Percentiles rank a stretch among this genome's conserved stretches.
Conservation (phyloP, 1,140 invertebrate species). For the Drosophila sturtevanti region DNA sequence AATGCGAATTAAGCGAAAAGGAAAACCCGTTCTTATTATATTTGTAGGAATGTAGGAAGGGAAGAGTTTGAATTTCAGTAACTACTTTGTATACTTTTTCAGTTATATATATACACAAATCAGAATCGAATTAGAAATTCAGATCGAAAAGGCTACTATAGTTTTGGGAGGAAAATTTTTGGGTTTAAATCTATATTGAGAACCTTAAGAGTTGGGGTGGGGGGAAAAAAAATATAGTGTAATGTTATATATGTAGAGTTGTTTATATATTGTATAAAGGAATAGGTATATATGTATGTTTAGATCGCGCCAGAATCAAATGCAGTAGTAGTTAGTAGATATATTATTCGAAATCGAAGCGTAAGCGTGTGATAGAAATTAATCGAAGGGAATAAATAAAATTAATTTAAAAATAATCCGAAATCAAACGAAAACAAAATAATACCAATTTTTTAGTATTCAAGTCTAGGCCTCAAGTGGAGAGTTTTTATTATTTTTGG, state of each 20-base stretch:
- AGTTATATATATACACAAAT: constrained; percentile 16
- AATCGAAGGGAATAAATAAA: background rate
- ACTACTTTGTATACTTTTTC: background rate
- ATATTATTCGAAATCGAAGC: constrained; percentile 46
- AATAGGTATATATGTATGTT: constrained; percentile 20
- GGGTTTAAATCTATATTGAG: constrained; percentile 41
- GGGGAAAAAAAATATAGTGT: background rate
- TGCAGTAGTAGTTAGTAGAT: constrained; percentile 71
- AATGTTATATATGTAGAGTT: background rate
- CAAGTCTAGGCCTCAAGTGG: constrained; percentile 16
- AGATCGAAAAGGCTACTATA: constrained; percentile 22
- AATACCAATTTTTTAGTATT: background rate
- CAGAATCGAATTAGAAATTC: constrained; percentile 15
- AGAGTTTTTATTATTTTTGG: constrained; percentile 23
- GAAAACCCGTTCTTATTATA: background rate
- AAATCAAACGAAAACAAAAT: constrained; percentile 26
- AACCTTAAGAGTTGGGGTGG: background rate
- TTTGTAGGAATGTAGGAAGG: background rate
- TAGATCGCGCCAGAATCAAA: constrained; percentile 47
- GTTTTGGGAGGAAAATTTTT: constrained; percentile 18
- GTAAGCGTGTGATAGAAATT: constrained; percentile 67
- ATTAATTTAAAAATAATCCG: constrained; percentile 7
- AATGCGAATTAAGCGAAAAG: constrained; percentile 9
- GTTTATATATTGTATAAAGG: constrained; percentile 34
- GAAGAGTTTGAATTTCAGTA: background rate